Base-by-base conservation (phyloP, 2,113 vertebrate species). In the Heterotis niloticus region DNA sequence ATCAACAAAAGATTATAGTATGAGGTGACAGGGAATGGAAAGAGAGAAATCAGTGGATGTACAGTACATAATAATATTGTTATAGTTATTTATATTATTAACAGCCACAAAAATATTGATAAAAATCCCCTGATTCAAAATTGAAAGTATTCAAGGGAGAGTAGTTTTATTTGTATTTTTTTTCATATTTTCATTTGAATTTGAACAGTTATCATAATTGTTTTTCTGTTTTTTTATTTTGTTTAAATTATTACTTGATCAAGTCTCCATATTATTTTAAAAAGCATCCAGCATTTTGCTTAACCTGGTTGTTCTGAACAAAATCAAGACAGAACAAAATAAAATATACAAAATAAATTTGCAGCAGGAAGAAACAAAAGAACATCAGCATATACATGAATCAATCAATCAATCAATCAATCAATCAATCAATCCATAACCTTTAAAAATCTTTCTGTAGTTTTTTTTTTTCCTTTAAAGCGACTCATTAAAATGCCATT, bases 241-340 rank as follows among this genome's bases (percentile, higher is more conserved):
- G 78, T 85, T 88, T 78, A 66, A 44, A 72, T 90, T 90, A 89
- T 92, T 88, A 91, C 85, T 92, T 87, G 83, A 92, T 91, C 88
- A 87, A 92, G 87, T 90, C 88, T 90, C 83, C 86, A 79, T 88
- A 89, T 81, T 88, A 88, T 89, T 64, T 90, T 91, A 91, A 92
- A 94, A 94, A 93, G 90, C 87, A 84, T 90, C 91, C 93, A 93
- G 92, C 92, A 93, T 93, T 93, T 92, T 88, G 85, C 85, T 91
- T 88, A 84, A 90, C 85, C 87, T 91, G 90, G 92, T 92, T 92
- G 91, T 92, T 94, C 90, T 82, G 88, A 91, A 92, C 91, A 85
- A 86, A 89, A 87, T 87, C 90, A 86, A 86, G 76, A 77, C 82
- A 81, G 82, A 80, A 76, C 74, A 62, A 66, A 57, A 18, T 75